Percentiles rank a stretch among this genome's conserved stretches.
Evolutionary conservation across 2,888 invertebrate species (phyloP).

Genomic region (Limenitis arthemis): DNA sequence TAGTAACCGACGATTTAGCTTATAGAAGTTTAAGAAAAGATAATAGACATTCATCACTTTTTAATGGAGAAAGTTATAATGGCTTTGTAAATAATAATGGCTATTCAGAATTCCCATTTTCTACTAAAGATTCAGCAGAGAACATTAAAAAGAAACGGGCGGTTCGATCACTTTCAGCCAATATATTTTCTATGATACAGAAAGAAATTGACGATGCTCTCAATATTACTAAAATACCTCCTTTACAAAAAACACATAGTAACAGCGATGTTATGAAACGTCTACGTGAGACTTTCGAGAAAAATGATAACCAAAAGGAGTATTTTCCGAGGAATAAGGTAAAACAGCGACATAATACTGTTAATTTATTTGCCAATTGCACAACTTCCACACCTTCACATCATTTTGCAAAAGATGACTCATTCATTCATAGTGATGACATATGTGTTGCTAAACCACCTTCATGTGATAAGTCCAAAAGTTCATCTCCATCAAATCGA

Average conservation of each 20-base stretch:
- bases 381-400: constrained; percentile 55
- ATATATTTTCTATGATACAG: constrained; percentile 84
- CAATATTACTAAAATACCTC: constrained; percentile 62
- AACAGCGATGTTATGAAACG: constrained; percentile 72
- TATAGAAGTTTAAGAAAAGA: constrained; percentile 90
- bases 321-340: constrained; percentile 64
- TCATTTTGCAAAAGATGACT: constrained; percentile 68
- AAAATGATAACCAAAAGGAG: constrained; percentile 55
- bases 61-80: constrained; percentile 60
- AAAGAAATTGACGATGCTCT: constrained; percentile 74
- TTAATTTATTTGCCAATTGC: constrained; percentile 65
- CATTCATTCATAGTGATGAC: constrained; percentile 65
- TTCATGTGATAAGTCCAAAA: constrained; percentile 68
- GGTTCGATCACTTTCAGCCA: constrained; percentile 86
- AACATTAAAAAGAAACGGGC: constrained; percentile 83
- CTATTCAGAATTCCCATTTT: constrained; percentile 46
- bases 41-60: constrained; percentile 69
- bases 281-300: constrained; percentile 60
- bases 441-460: constrained; percentile 63
- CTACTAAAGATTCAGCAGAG: constrained; percentile 47
- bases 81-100: constrained; percentile 62
- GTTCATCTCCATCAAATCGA: constrained; percentile 70
- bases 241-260: constrained; percentile 74
- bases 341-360: constrained; percentile 67
- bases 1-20: constrained; percentile 90